Evolutionary conservation across 2,113 vertebrate genomes (phyloP), one percentile per base, ranked within the genome.

Genomic region (Macroglossus sobrinus): DNA sequence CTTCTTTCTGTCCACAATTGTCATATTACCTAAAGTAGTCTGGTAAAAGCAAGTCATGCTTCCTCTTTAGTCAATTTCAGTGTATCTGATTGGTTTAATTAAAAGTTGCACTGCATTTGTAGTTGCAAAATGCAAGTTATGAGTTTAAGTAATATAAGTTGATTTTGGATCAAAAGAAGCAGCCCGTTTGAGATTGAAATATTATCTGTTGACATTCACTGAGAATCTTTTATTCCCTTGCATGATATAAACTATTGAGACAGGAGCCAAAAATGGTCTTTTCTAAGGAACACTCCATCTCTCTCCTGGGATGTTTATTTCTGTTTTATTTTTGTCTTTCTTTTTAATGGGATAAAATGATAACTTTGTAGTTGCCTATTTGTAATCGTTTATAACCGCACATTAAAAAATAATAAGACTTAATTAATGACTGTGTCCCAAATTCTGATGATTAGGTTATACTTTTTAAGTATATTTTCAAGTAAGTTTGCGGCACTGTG

Each of bases 161-260:
- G 88, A 85, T 76, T 93, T 94, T 69, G 85, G 68, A 95, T 57
- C 78, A 82, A 78, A 96, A 87, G 63, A 85, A 82, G 63, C 57
- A 96, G 89, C 53, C 63, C 84, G 91, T 97, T 71, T 61, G 89
- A 97, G 89, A 91, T 66, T 94, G 97, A 93, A 97, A 93, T 96
- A 94, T 64, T 94, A 94, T 85, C 95, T 95, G 82, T 75, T 94
- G 97, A 94, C 82, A 86, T 75, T 95, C 63, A 64, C 82, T 63
- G 93, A 96, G 85, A 94, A 90, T 95, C 88, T 89, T 91, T 80
- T 89, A 91, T 92, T 96, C 82, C 87, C 92, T 90, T 94, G 68
- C 64, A 79, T 92, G 53, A 57, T 93, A 21, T 79, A 84, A 96
- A 89, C 85, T 75, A 74, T 50, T 64, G 72, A 96, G 89, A 87